Percentiles rank a stretch among this genome's conserved stretches.
Evolutionary conservation across 1,140 invertebrate species (phyloP).

Genomic region (Saccostrea glomerata): DNA sequence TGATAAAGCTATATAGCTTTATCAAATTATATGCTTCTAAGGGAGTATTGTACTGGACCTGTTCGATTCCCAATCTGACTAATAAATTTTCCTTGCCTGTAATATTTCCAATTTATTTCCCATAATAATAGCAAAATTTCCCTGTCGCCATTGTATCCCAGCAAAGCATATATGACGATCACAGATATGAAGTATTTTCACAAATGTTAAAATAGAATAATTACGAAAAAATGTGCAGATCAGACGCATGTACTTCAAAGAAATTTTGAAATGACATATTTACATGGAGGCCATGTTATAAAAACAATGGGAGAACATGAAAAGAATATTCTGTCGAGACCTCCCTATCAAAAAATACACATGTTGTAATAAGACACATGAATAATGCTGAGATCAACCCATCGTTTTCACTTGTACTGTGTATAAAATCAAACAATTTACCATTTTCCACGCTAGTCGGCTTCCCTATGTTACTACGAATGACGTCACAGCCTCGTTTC

Average conservation of each 20-base stretch:
- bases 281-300: not conserved
- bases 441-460: conserved; percentile 47
- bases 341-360: too few species aligned
- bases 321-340: too few species aligned
- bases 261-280: not conserved
- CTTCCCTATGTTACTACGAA: conserved; percentile 64
- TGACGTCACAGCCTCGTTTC: conserved; percentile 61
- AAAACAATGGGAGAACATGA: not conserved
- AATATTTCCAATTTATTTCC: too few species aligned
- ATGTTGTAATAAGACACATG: not conserved
- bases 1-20: too few species aligned
- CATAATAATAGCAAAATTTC: too few species aligned
- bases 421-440: not conserved
- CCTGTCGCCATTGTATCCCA: too few species aligned
- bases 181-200: too few species aligned
- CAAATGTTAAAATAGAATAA: too few species aligned
- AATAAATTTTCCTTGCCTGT: not conserved
- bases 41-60: too few species aligned
- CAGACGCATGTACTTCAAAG: not conserved
- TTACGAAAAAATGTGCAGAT: not conserved
- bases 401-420: not conserved
- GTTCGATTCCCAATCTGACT: too few species aligned
- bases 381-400: not conserved
- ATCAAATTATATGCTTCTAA: too few species aligned
- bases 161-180: too few species aligned